Conservation (phyloP, 2,113 vertebrate species). For the Penelope pileata region DNA sequence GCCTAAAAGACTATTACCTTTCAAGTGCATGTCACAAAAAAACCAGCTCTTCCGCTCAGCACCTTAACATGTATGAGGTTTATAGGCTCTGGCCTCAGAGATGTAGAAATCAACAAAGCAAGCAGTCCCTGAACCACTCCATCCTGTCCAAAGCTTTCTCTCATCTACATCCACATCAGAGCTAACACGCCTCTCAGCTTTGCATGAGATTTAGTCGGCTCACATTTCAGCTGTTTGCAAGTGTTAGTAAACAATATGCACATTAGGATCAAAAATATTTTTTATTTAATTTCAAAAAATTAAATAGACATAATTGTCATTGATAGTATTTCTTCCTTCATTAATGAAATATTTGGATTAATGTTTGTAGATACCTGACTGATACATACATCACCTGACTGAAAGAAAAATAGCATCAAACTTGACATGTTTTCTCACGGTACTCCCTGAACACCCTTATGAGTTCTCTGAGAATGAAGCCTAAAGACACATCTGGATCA, state of each 20-base stretch:
- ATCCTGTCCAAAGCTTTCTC: not conserved
- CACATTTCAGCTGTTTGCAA: not conserved
- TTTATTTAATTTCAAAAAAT: not conserved
- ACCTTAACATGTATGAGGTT: not conserved
- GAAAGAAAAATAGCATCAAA: not conserved
- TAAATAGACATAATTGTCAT: not conserved
- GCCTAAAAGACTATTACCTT: not conserved
- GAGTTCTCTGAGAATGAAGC: not conserved
- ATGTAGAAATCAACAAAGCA: not conserved
- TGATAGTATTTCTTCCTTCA: not conserved
- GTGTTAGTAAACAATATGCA: not conserved
- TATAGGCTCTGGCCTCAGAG: not conserved
- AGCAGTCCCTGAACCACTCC: not conserved
- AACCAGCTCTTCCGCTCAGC: not conserved
- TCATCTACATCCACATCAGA: not conserved
- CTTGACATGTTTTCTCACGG: not conserved
- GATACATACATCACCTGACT: not conserved
- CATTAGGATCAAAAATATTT: not conserved
- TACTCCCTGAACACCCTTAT: not conserved
- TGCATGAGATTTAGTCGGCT: not conserved
- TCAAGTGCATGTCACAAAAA: not conserved
- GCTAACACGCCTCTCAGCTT: not conserved
- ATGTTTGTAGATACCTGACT: not conserved
- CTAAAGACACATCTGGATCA: not conserved
- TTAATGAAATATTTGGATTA: not conserved